Percentiles rank a stretch among this genome's conserved stretches.
Evolutionary conservation across 1,140 invertebrate species (phyloP).

Genomic region (Maniola jurtina): DNA sequence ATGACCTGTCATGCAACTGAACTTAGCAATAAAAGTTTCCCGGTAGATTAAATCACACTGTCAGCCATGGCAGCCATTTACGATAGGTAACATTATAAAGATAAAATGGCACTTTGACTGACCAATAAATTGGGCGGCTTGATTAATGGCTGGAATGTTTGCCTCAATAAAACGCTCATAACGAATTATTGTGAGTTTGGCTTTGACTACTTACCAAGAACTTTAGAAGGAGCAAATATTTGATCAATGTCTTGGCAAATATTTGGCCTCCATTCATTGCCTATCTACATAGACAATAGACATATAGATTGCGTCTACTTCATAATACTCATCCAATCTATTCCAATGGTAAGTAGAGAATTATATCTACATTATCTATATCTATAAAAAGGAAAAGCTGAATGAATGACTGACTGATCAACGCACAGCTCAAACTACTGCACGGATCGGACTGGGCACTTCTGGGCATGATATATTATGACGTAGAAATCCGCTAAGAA

Average conservation of each 20-base stretch:
- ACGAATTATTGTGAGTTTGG: not conserved
- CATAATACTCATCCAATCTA: not conserved
- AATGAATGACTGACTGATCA: too few relatives aligned
- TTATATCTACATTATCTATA: too few relatives aligned
- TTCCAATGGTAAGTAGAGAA: too few relatives aligned
- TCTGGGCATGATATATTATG: too few relatives aligned
- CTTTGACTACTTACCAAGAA: not conserved
- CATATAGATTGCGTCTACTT: not conserved
- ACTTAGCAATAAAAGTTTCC: not conserved
- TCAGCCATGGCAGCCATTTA: not conserved
- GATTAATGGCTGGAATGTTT: not conserved
- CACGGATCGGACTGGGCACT: too few relatives aligned
- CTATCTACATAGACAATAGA: not conserved
- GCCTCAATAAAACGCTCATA: not conserved
- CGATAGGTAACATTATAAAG: constrained; percentile 1
- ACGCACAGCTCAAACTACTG: too few relatives aligned
- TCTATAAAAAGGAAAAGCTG: too few relatives aligned
- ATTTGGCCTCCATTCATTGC: not conserved
- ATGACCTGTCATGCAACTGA: too few relatives aligned
- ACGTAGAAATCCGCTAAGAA: too few relatives aligned
- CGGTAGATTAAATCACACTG: not conserved
- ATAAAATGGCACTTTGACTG: constrained; percentile 1
- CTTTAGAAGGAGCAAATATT: not conserved
- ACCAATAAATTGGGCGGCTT: not conserved
- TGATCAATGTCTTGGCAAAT: not conserved